Percentiles rank a stretch among this genome's conserved stretches.
phyloP scores from a whole-genome alignment of 2,113 vertebrate species.

The Alexandromys fortis region DNA sequence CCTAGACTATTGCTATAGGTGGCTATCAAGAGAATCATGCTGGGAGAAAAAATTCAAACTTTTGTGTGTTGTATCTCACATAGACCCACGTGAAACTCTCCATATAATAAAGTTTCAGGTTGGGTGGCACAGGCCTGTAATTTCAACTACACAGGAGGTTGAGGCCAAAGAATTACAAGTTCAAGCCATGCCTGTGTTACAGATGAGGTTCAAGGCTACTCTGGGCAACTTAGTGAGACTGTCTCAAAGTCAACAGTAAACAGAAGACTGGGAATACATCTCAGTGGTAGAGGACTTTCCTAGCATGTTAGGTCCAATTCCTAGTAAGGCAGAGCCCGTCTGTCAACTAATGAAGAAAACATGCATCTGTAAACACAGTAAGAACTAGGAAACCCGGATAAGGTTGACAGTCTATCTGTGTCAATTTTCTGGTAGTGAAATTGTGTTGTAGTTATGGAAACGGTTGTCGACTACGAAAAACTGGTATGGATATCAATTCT shows the following conservation, averaged over 20 bases:
- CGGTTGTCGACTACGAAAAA: background rate
- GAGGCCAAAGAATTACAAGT: background rate
- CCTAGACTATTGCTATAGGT: background rate
- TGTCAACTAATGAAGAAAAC: background rate
- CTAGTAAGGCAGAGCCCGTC: background rate
- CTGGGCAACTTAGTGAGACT: background rate
- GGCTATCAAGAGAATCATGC: background rate
- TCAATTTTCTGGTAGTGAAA: background rate
- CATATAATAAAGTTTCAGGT: background rate
- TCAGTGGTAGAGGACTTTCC: background rate
- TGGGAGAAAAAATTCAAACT: background rate
- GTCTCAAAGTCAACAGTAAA: background rate
- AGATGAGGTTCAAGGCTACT: background rate
- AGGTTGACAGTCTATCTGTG: background rate
- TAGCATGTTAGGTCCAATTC: too few species aligned
- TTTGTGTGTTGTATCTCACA: background rate
- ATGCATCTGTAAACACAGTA: background rate
- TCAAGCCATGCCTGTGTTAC: too few species aligned
- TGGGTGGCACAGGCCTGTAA: background rate
- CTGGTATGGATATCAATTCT: background rate
- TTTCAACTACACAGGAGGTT: background rate
- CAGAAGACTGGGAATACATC: background rate
- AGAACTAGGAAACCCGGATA: background rate
- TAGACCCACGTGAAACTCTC: background rate
- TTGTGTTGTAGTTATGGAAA: background rate